Evolutionary conservation across 2,113 vertebrate species (phyloP), one percentile per base, ranked within the genome.

Genomic region (Cyanocitta stelleri): DNA sequence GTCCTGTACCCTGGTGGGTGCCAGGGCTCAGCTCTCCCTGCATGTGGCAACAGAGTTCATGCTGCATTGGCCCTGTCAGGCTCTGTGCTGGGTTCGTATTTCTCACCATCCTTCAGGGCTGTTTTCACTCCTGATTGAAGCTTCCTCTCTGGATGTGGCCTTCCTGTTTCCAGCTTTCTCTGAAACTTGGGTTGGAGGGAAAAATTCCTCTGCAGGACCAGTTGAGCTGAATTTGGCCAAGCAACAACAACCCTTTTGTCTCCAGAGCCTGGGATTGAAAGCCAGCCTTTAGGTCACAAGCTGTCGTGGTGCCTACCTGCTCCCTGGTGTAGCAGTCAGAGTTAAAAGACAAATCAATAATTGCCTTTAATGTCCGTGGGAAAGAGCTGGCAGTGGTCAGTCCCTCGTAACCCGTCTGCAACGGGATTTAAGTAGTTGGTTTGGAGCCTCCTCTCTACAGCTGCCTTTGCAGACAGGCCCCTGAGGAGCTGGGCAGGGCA

Each of bases 131-230:
- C 26, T 19, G 9, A 4, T 9, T 35, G 41, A 69, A 87, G 56
- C 37, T 61, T 83, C 11, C 18, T 58, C 35, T 35, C 33, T 43
- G 56, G 33, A 54, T 12, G 14, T 39, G 30, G 26, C 48, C 56
- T 67, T 86, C 43, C 30, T 67, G 16, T 62, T 87, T 46, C 43
- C 63, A 84, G 26, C 68, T 68, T 2, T 35, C 37, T 77, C 35
- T 66, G 44, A 46, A 79, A 58, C 61, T 46, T 71, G 26, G 14
- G 23, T 29, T 39, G 72, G 37, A 89, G 30, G 3, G 8, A 17
- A 48, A 56, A 61, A 21, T 0, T 4, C 16, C 13, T 80, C 54
- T 54, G 19, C 2, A 0, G 44, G 63, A 63, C 6, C 16, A 1
- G 2, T 46, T 41, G 43, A 87, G 33, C 33, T 90, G 83, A 59